Base-by-base conservation (phyloP, 2,797 vertebrate species). In the Pterois miles region DNA sequence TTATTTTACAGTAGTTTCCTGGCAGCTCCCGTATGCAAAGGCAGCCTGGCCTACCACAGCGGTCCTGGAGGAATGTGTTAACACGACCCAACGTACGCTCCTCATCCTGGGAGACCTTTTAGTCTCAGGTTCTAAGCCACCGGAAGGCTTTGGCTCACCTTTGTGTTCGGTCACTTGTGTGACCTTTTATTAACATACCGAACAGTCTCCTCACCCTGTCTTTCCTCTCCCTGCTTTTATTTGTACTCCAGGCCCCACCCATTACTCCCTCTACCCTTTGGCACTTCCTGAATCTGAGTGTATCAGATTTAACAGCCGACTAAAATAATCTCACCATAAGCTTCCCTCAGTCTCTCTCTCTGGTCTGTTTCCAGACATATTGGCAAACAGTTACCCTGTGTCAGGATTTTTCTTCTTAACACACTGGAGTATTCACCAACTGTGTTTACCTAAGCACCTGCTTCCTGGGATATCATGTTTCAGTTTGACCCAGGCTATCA, bases 231-330 rank as follows among this genome's bases (percentile, higher is more conserved):
- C 63, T 75, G 34, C 56, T 73, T 76, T 78, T 67, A 78, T 89
- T 87, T 77, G 79, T 85, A 78, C 67, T 71, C 38, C 18, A 63
- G 48, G 76, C 72, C 50, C 58, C 56, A 54, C 70, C 77, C 53
- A 0, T 74, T 73, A 60, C 66, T 78, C 73, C 69, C 73, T 74
- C 23, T 86, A 86, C 86, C 85, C 89, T 82, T 75, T 72, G 72
- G 74, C 78, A 4, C 88, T 86, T 86, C 84, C 86, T 90, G 84
- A 87, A 88, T 91, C 74, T 20, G 1, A 79, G 88, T 40, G 76
- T 89, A 93, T 92, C 91, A 88, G 54, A 91, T 93, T 93, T 94
- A 91, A 93, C 87, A 82, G 88, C 63, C 6, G 84, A 84, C 90
- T 84, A 90, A 92, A 93, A 92, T 92, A 91, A 91, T 93, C 93